Evolutionary conservation across 2,888 invertebrate genomes (phyloP), one percentile per base, ranked within the genome.

Genomic region (Pyrrhia umbra): DNA sequence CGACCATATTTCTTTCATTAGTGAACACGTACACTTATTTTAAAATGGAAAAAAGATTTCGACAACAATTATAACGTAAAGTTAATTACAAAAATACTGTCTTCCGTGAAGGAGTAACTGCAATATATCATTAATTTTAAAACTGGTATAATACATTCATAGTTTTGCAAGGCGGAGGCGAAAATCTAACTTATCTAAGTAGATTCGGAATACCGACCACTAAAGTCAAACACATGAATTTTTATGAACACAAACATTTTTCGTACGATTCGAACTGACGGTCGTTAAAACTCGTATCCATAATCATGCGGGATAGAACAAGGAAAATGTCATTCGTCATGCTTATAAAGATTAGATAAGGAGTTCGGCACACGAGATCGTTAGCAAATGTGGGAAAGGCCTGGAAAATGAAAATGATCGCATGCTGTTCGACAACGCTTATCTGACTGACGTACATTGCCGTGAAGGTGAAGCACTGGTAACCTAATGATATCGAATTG

Each of bases 211-310:
- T 74, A 78, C 68, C 56, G 56, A 42, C 52, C 54, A 65, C 50
- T 67, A 70, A 40, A 77, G 40, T 61, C 15, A 40, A 68, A 75
- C 54, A 61, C 65, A 78, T 77, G 77, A 70, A 75, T 82, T 78
- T 84, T 82, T 80, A 80, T 76, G 77, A 68, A 70, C 75, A 61
- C 75, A 79, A 77, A 79, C 50, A 79, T 80, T 75, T 78, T 75
- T 76, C 52, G 55, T 76, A 75, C 75, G 76, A 71, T 64, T 52
- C 47, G 62, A 68, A 64, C 63, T 70, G 66, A 69, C 64, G 69
- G 54, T 74, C 79, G 75, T 82, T 82, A 83, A 82, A 79, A 75
- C 75, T 73, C 72, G 68, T 71, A 77, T 67, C 58, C 73, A 73
- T 68, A 82, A 80, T 78, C 75, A 73, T 75, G 66, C 56, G 54